Base-by-base conservation (phyloP, 2,113 vertebrate species). In the Gambusia affinis region DNA sequence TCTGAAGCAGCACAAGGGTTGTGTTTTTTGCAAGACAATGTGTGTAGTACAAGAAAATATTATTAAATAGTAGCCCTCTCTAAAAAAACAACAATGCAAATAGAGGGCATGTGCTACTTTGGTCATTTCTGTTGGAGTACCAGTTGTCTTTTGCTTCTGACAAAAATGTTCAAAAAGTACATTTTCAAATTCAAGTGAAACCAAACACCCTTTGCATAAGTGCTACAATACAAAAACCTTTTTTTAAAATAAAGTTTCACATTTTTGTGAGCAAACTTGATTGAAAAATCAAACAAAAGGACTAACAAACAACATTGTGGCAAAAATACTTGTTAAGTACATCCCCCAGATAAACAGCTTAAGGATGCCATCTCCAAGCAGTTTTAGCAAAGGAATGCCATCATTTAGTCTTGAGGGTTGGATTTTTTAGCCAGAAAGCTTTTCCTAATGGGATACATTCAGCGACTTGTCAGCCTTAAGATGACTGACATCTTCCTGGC, bases 401-500 rank as follows among this genome's bases (percentile, higher is more conserved):
- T 91, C 87, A 89, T 91, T 88, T 91, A 84, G 73, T 85, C 3
- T 57, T 24, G 51, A 11, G 51, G 57, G 67, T 66, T 69, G 81
- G 10, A 2, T 3, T 57, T 57, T 87, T 85, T 88, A 92, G 90
- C 90, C 87, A 85, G 82, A 82, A 87, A 87, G 91, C 83, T 89
- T 87, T 88, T 90, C 85, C 89, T 94, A 94, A 95, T 94, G 84
- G 92, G 85, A 88, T 86, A 72, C 90, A 92, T 93, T 92, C 90
- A 87, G 87, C 83, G 87, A 90, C 87, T 92, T 91, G 85, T 91
- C 91, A 93, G 85, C 87, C 81, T 91, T 94, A 92, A 93, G 92
- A 93, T 87, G 93, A 94, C 93, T 90, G 91, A 92, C 93, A 92
- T 93, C 93, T 87, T 83, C 78, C 87, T 68, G 86, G 85, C 88